phyloP scores from a whole-genome alignment of 1,140 invertebrate genomes.

The Physella acuta region DNA sequence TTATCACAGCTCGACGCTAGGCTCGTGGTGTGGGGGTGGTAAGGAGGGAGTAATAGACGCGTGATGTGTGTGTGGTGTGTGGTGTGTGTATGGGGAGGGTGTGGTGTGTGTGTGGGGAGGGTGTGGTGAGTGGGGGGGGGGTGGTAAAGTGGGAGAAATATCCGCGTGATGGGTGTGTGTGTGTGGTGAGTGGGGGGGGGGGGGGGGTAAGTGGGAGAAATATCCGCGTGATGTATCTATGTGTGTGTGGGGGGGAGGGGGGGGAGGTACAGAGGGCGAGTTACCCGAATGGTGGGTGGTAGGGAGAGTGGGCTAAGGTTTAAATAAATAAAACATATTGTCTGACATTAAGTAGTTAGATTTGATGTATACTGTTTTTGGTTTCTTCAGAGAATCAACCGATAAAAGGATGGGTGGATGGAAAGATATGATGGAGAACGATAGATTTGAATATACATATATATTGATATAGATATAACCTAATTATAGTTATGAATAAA shows the following conservation, averaged over 20 bases:
- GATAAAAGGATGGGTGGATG: not conserved
- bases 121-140: not conserved
- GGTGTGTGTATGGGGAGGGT: not conserved
- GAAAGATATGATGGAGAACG: not conserved
- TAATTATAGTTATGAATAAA: not conserved
- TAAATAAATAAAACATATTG: too few species aligned
- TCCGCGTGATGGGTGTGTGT: not conserved
- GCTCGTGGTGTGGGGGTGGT: too few species aligned
- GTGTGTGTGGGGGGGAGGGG: not conserved
- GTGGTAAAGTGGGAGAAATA: not conserved
- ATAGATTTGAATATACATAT: not conserved
- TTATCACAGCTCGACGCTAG: too few species aligned
- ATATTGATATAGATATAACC: not conserved
- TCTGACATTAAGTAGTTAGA: too few species aligned
- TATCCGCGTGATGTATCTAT: not conserved
- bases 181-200: not conserved
- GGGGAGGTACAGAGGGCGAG: not conserved
- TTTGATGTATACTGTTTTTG: too few species aligned
- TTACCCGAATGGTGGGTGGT: too few species aligned
- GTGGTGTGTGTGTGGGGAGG: not conserved
- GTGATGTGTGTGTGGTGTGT: too few species aligned
- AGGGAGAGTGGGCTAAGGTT: too few species aligned
- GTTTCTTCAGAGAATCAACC: not conserved
- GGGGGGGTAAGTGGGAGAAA: not conserved
- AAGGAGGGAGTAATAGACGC: too few species aligned